phyloP scores from a whole-genome alignment of 1,140 invertebrate species.

The Brachionus koreanus region DNA sequence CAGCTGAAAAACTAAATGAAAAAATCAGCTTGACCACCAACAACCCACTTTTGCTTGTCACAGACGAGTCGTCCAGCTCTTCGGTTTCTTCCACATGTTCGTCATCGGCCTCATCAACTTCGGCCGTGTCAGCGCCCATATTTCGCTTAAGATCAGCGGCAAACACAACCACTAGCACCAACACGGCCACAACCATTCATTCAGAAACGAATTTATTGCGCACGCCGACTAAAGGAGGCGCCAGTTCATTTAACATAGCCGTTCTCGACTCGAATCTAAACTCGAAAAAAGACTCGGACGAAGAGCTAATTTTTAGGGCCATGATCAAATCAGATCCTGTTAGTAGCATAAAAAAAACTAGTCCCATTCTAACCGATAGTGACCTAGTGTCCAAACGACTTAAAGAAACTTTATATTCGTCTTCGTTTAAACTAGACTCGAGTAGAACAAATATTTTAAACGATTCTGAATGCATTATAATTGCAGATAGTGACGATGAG shows the following conservation, averaged over 20 bases:
- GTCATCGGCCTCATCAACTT: conserved; percentile 17
- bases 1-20: not conserved
- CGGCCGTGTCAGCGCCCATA: not conserved
- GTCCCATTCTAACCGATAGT: not conserved
- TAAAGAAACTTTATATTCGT: not conserved
- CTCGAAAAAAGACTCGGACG: not conserved
- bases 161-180: not conserved
- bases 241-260: not conserved
- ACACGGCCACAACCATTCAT: not conserved
- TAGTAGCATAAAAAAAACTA: not conserved
- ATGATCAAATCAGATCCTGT: conserved; percentile 11
- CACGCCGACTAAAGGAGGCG: conserved; percentile 20
- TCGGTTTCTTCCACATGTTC: not conserved
- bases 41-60: not conserved
- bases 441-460: not conserved
- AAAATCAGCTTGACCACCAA: not conserved
- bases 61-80: conserved; percentile 15
- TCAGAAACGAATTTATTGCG: not conserved
- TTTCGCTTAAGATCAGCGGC: not conserved
- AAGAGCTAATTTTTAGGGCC: conserved; percentile 9
- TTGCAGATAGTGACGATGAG: conserved; percentile 3
- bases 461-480: conserved; percentile 7
- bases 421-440: not conserved
- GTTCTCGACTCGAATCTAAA: not conserved
- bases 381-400: conserved; percentile 22